Percentiles rank a stretch among this genome's conserved stretches.
Evolutionary conservation across 2,888 invertebrate genomes (phyloP).

Genomic region (Drosophila colorata): DNA sequence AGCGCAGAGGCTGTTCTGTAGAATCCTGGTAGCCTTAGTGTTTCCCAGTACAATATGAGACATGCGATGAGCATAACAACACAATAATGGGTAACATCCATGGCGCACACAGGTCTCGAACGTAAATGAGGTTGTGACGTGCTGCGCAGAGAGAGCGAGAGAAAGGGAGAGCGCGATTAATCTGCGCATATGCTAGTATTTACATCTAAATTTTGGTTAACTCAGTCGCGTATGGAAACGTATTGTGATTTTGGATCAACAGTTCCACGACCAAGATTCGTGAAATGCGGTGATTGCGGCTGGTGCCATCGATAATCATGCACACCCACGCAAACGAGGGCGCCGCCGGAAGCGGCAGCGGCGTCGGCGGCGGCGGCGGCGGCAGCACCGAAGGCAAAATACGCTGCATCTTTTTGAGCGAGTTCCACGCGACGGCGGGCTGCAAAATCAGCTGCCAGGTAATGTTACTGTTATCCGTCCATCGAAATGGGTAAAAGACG

Average conservation of each 20-base stretch:
- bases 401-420: constrained; percentile 92
- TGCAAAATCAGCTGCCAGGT: constrained; percentile 94
- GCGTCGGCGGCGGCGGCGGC: constrained; percentile 85
- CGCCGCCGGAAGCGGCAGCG: constrained; percentile 85
- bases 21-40: background rate
- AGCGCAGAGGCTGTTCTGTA: background rate
- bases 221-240: constrained; percentile 19
- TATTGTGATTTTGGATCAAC: constrained; percentile 7
- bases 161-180: background rate
- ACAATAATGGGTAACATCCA: background rate
- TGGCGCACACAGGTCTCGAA: too few relatives aligned
- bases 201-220: constrained; percentile 1
- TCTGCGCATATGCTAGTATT: constrained; percentile 3
- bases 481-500: background rate
- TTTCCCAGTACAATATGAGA: background rate
- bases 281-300: constrained; percentile 34
- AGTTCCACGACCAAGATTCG: background rate
- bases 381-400: constrained; percentile 91
- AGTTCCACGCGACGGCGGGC: constrained; percentile 91
- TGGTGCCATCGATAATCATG: constrained; percentile 45
- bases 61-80: background rate
- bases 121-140: constrained; percentile 27
- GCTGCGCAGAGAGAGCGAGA: constrained; percentile 30
- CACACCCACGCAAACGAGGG: constrained; percentile 59
- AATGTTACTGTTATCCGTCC: background rate